Conservation (phyloP, 2,113 vertebrate genomes). For the Triplophysa rosa region DNA sequence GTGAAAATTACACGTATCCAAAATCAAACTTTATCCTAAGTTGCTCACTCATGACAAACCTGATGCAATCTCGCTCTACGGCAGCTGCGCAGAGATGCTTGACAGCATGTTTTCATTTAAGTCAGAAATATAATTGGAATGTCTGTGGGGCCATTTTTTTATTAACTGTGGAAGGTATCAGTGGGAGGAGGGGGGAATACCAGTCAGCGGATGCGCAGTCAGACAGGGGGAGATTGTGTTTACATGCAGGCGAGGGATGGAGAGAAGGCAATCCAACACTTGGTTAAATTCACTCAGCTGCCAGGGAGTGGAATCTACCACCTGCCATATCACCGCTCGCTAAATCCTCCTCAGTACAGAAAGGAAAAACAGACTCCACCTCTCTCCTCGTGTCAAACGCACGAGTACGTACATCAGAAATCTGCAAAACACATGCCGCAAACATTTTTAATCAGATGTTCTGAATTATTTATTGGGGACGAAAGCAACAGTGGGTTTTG, state of each 20-base stretch:
- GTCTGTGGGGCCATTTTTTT: constrained; percentile 46
- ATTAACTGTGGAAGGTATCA: constrained; percentile 57
- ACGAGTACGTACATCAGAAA: not conserved
- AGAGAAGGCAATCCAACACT: constrained; percentile 51
- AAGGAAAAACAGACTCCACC: constrained; percentile 34
- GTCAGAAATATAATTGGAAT: constrained; percentile 59
- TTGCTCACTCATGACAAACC: not conserved
- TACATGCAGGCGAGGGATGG: constrained; percentile 43
- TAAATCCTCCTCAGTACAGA: constrained; percentile 45
- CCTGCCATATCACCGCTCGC: constrained; percentile 41
- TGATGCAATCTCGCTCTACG: constrained; percentile 5
- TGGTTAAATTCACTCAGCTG: constrained; percentile 55
- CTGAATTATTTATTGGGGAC: constrained; percentile 55
- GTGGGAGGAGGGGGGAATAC: constrained; percentile 53
- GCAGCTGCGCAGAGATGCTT: constrained; percentile 40
- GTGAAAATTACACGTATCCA: not conserved
- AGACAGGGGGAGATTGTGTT: constrained; percentile 55
- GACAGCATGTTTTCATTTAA: constrained; percentile 57
- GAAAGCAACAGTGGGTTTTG: constrained; percentile 45
- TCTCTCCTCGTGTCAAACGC: constrained; percentile 38
- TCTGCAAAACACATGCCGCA: constrained; percentile 27
- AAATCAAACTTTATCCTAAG: not conserved
- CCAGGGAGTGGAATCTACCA: constrained; percentile 50
- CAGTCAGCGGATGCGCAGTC: constrained; percentile 27
- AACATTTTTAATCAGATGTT: constrained; percentile 51